Conservation (phyloP, 2,113 vertebrate genomes). For the Aspiorhynchus laticeps region DNA sequence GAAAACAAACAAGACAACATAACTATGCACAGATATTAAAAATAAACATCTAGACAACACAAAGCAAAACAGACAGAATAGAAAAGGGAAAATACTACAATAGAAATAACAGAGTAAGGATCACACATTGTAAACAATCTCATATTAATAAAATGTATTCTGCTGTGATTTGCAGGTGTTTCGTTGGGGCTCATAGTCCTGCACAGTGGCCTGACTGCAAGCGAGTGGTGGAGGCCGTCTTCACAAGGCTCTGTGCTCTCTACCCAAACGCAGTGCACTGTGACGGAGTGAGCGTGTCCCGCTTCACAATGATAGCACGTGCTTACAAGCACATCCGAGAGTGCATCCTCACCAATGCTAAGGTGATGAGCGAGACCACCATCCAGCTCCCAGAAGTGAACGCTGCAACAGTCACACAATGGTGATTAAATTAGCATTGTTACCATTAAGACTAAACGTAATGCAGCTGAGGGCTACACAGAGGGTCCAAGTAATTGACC, state of each 20-base stretch:
- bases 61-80: too few relatives aligned
- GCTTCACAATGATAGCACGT: neutral
- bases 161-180: neutral
- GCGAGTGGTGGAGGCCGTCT: neutral
- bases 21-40: too few relatives aligned
- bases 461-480: too few relatives aligned
- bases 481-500: too few relatives aligned
- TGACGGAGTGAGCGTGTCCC: neutral
- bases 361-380: neutral
- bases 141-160: neutral
- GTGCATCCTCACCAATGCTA: slow-evolving; percentile 4
- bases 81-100: too few relatives aligned
- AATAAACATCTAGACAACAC: too few relatives aligned
- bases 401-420: neutral
- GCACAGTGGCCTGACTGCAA: slow-evolving; percentile 6
- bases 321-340: neutral
- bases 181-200: neutral
- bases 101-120: too few relatives aligned
- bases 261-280: neutral
- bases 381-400: neutral
- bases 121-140: too few relatives aligned
- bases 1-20: neutral
- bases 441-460: neutral
- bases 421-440: neutral
- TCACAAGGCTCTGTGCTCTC: neutral